Evolutionary conservation across 2,113 vertebrate species (phyloP).

Genomic region (Eolophus roseicapilla): DNA sequence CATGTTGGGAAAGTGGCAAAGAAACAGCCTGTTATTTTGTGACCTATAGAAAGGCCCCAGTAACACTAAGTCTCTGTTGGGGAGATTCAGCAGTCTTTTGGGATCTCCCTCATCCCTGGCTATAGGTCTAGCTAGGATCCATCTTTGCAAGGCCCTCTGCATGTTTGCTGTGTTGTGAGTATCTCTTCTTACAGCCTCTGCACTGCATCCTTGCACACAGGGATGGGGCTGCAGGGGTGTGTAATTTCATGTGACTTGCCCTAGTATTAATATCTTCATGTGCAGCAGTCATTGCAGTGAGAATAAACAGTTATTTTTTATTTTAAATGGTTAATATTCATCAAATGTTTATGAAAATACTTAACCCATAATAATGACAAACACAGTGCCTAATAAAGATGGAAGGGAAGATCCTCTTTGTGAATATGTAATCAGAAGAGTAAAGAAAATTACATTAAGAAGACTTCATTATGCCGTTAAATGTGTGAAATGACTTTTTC

Average conservation of each 20-base stretch:
- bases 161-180: background rate
- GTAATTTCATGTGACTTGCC: slow-evolving; percentile 19
- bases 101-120: background rate
- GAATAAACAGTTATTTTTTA: slow-evolving; percentile 67
- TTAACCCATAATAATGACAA: slow-evolving; percentile 61
- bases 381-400: slow-evolving; percentile 55
- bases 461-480: slow-evolving; percentile 67
- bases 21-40: background rate
- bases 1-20: background rate
- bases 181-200: background rate
- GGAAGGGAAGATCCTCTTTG: slow-evolving; percentile 69
- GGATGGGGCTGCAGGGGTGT: background rate
- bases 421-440: slow-evolving; percentile 69
- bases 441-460: slow-evolving; percentile 72
- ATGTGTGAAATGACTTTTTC: slow-evolving; percentile 66
- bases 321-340: slow-evolving; percentile 74
- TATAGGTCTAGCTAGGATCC: background rate
- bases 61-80: background rate
- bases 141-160: background rate
- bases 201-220: background rate
- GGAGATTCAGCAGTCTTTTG: background rate
- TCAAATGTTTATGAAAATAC: slow-evolving; percentile 65
- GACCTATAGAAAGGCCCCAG: background rate
- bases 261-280: slow-evolving; percentile 46
- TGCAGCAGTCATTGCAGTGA: slow-evolving; percentile 37